A percentile compares a stretch with the other conserved stretches of the same genome.
These are phyloP conservation scores for Syritta pipiens DNA, from an alignment of 2,888 invertebrate species.

Conservation along the genomic window DNA sequence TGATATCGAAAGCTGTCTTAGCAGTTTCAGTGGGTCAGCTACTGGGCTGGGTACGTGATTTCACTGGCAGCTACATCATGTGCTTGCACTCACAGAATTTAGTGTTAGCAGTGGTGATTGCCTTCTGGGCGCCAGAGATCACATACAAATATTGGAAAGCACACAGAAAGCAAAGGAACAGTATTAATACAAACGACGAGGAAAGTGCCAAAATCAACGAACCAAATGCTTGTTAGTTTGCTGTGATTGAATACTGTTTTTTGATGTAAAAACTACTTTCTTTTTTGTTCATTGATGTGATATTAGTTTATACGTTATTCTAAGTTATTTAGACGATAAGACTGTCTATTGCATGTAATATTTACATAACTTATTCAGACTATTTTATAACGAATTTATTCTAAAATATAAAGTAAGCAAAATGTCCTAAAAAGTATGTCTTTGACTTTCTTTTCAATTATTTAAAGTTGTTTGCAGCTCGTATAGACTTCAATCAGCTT, in stretches of 20 bases:
- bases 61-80: constrained; percentile 82
- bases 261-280: neutral
- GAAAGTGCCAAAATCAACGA: constrained; percentile 27
- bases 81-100: constrained; percentile 84
- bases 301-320: neutral
- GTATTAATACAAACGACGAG: neutral
- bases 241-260: constrained; percentile 13
- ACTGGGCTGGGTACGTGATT: constrained; percentile 84
- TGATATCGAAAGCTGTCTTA: constrained; percentile 85
- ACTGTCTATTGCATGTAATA: neutral
- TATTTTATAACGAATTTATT: neutral
- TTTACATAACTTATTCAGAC: constrained; percentile 15
- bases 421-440: too few species aligned
- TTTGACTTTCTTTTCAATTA: neutral
- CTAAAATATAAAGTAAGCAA: neutral
- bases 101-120: constrained; percentile 81
- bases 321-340: constrained; percentile 22
- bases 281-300: neutral
- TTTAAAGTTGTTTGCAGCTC: too few species aligned
- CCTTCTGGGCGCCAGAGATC: constrained; percentile 83
- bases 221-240: constrained; percentile 17
- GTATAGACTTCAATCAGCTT: too few species aligned
- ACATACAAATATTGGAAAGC: constrained; percentile 78
- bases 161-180: constrained; percentile 5
- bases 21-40: constrained; percentile 84